Evolutionary conservation across 1,140 invertebrate genomes (phyloP), one percentile per base, ranked within the genome.

Genomic region (Polypedilum pembai): DNA sequence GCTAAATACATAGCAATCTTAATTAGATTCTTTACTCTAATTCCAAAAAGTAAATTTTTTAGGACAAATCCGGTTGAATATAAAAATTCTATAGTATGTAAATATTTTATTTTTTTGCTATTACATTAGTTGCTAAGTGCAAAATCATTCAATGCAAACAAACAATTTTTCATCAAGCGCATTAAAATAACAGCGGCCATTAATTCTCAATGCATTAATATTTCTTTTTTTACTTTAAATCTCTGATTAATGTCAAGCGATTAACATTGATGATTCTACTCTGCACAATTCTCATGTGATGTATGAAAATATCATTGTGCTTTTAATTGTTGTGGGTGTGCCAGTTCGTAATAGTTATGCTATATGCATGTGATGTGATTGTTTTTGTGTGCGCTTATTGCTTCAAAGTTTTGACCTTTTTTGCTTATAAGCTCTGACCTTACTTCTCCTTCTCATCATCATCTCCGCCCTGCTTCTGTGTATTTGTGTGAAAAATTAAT

Each of bases 241-340:
- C 45, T 56, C 10, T 56, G 45, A 56, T 56, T 56, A 56, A 56
- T 56, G 45, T 56, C 45, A 15, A 33, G 12, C 45, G 12, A 56
- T 56, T 56, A 12, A 56, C 45, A 56, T 15, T 56, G 12, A 56
- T 56, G 45, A 12, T 15, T 56, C 12, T 12, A 56, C 7, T 56
- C 45, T 56, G 7, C 15, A n/a, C 45, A 56, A n/a, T 56, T 33
- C 24, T 33, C 24, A 5, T 33, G 24, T 33, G 24, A 33, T 33
- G 24, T 33, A 33, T 33, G 24, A 33, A 33, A 56, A n/a, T 56
- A 56, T 45, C 15, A 45, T 45, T 45, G 41, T 56, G 45, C 45
- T 56, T 56, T 56, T 56, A 56, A 56, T 56, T 56, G n/a, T 56
- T 15, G 4, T 56, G 45, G 45, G 45, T 56, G 45, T 56, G 45